Evolutionary conservation across 1,140 invertebrate species (phyloP), one percentile per base, ranked within the genome.

Genomic region (Calliphora vicina): DNA sequence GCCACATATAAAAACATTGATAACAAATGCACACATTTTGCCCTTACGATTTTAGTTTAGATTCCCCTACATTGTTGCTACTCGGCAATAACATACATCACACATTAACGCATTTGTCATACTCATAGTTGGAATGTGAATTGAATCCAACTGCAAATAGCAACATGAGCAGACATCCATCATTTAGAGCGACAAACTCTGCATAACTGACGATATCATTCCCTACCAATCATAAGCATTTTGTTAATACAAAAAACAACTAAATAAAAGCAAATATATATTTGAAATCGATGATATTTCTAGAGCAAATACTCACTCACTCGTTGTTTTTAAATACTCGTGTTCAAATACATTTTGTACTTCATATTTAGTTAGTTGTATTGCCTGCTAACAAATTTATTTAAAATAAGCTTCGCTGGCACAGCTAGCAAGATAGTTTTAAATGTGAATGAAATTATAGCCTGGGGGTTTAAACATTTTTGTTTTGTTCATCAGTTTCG

Each of bases 391-490:
- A 76, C 45, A 83, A n/a, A 80, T 83, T 82, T 82, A 67, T 83
- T 76, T 78, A 42, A 82, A 82, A 82, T 76, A 74, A 82, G 72
- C 82, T 82, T 25, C 82, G 23, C n/a, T n/a, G n/a, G n/a, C 35
- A 35, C 35, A 35, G 35, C 35, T 5, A 35, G 10, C n/a, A 13
- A 83, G 27, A 80, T 83, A 78, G 82, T 83, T 80, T 80, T 83
- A 83, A 83, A 80, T 83, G 82, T 61, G 82, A 83, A 83, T 80
- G 76, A 80, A 83, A 83, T 83, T 83, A 80, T 80, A 42, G 17
- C 82, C 76, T 29, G 23, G 12, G 57, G 82, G n/a, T n/a, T 45
- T 10, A 80, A 29, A 42, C n/a, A n/a, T 71, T 83, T 83, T 80
- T 57, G 35, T 76, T 78, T 72, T 50, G 78, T 67, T 71, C 29